A percentile compares a stretch with the other conserved stretches of the same genome.
Conservation (phyloP, 1,140 invertebrate species). For the Drosophila willistoni region DNA sequence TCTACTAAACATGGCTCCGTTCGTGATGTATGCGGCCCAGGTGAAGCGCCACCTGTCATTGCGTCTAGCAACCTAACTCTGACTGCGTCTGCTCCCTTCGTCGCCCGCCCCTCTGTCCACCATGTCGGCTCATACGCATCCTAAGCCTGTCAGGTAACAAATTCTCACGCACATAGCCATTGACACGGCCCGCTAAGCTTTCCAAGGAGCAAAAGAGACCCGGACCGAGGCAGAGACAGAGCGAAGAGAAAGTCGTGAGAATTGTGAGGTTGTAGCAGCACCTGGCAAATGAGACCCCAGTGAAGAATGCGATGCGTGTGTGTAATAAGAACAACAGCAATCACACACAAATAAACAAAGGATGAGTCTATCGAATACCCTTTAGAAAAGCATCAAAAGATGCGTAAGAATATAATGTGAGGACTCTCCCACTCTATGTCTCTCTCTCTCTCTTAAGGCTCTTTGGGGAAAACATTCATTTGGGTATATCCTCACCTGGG, state of each 20-base stretch:
- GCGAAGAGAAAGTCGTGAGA: slow-evolving; percentile 35
- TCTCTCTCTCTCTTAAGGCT: too few relatives aligned
- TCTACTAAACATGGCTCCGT: slow-evolving; percentile 60
- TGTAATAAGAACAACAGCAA: slow-evolving; percentile 12
- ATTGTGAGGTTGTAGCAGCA: slow-evolving; percentile 23
- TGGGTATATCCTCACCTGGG: too few relatives aligned
- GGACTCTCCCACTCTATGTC: too few relatives aligned
- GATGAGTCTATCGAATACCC: background rate
- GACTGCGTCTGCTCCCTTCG: background rate
- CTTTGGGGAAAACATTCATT: too few relatives aligned
- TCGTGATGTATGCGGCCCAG: slow-evolving; percentile 62
- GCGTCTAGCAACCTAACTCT: slow-evolving; percentile 8
- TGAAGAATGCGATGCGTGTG: slow-evolving; percentile 17
- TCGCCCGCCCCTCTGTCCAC: background rate
- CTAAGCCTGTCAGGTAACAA: slow-evolving; percentile 66
- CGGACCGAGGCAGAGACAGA: background rate
- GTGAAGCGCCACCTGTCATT: slow-evolving; percentile 50
- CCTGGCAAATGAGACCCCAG: slow-evolving; percentile 28
- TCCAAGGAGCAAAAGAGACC: slow-evolving; percentile 26
- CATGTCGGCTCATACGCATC: background rate
- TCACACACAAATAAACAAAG: slow-evolving; percentile 6
- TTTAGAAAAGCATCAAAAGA: background rate
- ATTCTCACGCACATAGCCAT: slow-evolving; percentile 74
- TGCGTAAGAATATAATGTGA: background rate
- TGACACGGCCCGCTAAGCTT: slow-evolving; percentile 77